Conservation (phyloP, 2,888 invertebrate genomes). For the Dorcus parallelipipedus region DNA sequence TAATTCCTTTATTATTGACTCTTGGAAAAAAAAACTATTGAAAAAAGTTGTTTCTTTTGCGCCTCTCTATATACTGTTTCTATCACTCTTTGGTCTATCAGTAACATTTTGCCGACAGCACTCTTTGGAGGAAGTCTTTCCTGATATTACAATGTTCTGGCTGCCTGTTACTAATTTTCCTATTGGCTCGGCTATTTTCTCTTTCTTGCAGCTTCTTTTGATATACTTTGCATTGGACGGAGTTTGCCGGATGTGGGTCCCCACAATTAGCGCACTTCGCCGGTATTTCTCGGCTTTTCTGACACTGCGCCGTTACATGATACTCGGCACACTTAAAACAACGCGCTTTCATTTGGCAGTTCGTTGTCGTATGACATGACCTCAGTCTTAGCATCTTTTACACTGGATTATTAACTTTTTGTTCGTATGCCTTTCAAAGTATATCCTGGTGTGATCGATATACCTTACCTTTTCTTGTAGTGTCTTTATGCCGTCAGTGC, state of each 20-base stretch:
- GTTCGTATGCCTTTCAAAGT: background rate
- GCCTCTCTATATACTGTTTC: too few relatives aligned
- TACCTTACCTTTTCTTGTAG: background rate
- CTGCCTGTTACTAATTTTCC: background rate
- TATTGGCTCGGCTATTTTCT: background rate
- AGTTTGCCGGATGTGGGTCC: conserved; percentile 3
- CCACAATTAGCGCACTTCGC: conserved; percentile 8
- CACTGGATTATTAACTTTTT: conserved; percentile 5
- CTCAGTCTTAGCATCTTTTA: conserved; percentile 15
- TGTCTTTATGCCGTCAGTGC: background rate
- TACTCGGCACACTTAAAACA: conserved; percentile 12
- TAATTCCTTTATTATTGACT: too few relatives aligned
- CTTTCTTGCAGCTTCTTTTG: background rate
- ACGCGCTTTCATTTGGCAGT: background rate
- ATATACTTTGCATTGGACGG: conserved; percentile 4
- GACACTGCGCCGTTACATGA: conserved; percentile 6
- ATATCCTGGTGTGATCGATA: background rate
- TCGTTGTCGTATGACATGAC: conserved; percentile 11
- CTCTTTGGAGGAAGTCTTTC: background rate
- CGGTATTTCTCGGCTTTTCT: background rate
- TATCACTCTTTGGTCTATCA: too few relatives aligned
- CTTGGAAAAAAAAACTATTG: too few relatives aligned
- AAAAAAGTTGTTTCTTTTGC: too few relatives aligned
- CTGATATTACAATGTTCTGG: background rate
- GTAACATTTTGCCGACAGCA: too few relatives aligned